Evolutionary conservation across 2,113 vertebrate genomes (phyloP), one percentile per base, ranked within the genome.

Genomic region (Sardina pilchardus): DNA sequence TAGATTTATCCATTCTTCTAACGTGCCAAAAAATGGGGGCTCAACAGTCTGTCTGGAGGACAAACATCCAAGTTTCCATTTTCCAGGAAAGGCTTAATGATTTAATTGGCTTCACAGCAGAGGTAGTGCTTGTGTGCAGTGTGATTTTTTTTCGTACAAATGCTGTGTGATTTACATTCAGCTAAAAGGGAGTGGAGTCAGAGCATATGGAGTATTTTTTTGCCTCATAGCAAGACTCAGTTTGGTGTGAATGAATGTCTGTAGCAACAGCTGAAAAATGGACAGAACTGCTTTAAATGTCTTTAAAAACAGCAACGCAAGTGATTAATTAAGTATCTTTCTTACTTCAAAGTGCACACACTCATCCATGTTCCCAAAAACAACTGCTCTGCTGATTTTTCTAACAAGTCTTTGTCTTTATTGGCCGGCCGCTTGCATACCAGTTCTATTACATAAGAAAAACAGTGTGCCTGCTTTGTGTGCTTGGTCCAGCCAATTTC

Each of bases 1-100:
- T 43, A 47, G 82, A 88, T 88, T 87, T 85, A 78, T 86, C 86
- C 81, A 71, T 87, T 84, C 84, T 85, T 83, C 81, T 89, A 85
- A 88, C 85, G 81, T 81, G 81, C 81, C 85, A 84, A 82, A 81
- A 88, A 71, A 85, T 84, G 83, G 63, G 83, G 83, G 81, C 75
- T 63, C 67, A 87, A 71, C 30, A 12, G 86, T 63, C 75, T 78
- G 89, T 85, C 85, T 88, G 84, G 34, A 82, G 50, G 47, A 81
- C 67, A 80, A 87, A 16, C 48, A 83, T 89, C 84, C 85, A 84
- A 88, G 36, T 86, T 83, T 89, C 88, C 85, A 86, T 84, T 83
- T 50, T 82, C 16, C 80, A 86, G 84, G 84, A 83, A 83, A 63
- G 81, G 30, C 84, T 43, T 80, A 81, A 84, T 81, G 78, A 85